Evolutionary conservation across 2,888 invertebrate genomes (phyloP), one percentile per base, ranked within the genome.

Genomic region (Diplazon laetatorius): DNA sequence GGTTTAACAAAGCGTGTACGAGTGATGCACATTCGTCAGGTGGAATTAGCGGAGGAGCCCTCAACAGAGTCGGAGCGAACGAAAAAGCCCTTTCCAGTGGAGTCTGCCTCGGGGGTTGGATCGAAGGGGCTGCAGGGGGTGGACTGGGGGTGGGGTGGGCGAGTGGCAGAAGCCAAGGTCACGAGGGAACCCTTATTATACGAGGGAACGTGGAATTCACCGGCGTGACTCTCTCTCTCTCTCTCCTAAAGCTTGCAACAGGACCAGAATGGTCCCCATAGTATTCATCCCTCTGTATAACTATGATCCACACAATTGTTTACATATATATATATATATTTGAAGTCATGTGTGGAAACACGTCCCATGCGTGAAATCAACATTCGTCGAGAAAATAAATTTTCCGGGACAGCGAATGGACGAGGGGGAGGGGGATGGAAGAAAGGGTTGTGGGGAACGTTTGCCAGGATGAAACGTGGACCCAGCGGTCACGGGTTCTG

Each of bases 361-460:
- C 78, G 81, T 77, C 62, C 78, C 78, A 71, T 65, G 76, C 72
- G 79, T 81, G 78, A 80, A 82, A 80, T 85, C 84, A 83, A 84
- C 86, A 84, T 84, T 83, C 80, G 77, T 50, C 73, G 50, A 82
- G 66, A 78, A 75, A 85, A 85, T 86, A 86, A 85, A 85, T 86
- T 85, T 79, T 76, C 76, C 59, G 80, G 76, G 79, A 75, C 65
- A 72, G 66, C 69, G 48, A 42, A 59, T 65, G 42, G 48, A n/a
- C 30, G 46, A 59, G 48, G 35, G 77, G 57, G 39, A 20, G 70
- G 50, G 22, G 50, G 18, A 57, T 20, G n/a, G n/a, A n/a, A n/a
- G n/a, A n/a, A n/a, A n/a, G n/a, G n/a, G n/a, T n/a, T n/a, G n/a
- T 59, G 14, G 52, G 39, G 44, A 35, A 50, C 71, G 62, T 68